Percentiles rank a stretch among this genome's conserved stretches.
phyloP scores from a whole-genome alignment of 1,140 invertebrate species.

The Trachymyrmex cornetzi region DNA sequence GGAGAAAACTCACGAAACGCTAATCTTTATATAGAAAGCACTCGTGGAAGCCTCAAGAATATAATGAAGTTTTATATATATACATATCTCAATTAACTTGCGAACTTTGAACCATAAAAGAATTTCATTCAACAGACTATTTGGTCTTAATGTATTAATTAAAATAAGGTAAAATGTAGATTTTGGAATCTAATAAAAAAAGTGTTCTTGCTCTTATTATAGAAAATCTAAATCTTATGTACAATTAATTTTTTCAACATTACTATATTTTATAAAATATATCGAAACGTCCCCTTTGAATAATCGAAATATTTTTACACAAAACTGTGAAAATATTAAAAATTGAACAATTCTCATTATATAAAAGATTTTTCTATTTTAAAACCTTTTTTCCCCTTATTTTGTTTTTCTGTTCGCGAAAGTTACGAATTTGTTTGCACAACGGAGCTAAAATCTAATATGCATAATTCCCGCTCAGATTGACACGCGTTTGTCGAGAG shows the following conservation, averaged over 20 bases:
- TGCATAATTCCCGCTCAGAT: conserved; percentile 3
- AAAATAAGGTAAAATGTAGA: neutral
- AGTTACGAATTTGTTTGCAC: neutral
- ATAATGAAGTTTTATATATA: neutral
- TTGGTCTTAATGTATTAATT: neutral
- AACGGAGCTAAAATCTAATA: neutral
- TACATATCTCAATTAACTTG: neutral
- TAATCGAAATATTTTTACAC: neutral
- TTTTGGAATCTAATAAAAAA: neutral
- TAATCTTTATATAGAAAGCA: no score
- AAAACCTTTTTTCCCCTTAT: neutral
- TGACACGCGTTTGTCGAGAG: conserved; percentile 44
- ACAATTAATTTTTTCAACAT: conserved; percentile 12
- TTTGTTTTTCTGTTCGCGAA: neutral
- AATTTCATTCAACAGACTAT: neutral
- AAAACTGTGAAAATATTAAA: neutral
- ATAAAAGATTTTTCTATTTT: neutral
- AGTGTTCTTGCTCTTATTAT: neutral
- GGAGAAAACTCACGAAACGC: no score
- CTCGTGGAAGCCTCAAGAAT: no score
- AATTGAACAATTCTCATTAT: neutral
- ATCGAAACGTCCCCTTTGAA: neutral
- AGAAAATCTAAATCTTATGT: neutral
- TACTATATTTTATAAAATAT: neutral
- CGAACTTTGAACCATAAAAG: neutral